Base-by-base conservation (phyloP, 2,113 vertebrate species). In the Rhea pennata region DNA sequence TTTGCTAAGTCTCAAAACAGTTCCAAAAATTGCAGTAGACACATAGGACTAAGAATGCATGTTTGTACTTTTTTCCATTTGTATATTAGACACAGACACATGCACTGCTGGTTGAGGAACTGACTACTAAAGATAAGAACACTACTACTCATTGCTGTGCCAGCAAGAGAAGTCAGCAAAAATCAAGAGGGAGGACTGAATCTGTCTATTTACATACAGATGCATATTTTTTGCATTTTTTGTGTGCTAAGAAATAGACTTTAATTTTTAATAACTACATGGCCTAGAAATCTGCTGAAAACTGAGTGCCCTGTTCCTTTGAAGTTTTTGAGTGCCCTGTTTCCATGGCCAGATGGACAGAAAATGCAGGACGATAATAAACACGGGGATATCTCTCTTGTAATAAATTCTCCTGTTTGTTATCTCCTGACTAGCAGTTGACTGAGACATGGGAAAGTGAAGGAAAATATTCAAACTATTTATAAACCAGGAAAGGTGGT, bases 391-490 rank as follows among this genome's bases (percentile, higher is more conserved):
- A 72, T 5, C 48, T 61, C 31, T 81, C 66, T 88, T 87, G 48
- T 26, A 64, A 61, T 88, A 75, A 51, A 40, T 76, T 61, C 59
- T 27, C 19, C 19, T 8, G 22, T 26, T 88, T 88, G 5, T 65
- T 90, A 79, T 92, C 64, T 83, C 39, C 71, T 67, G 17, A 87
- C n/a, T 62, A 72, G 48, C 56, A 84, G 27, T 81, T 4, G 3
- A n/a, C 64, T 44, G 44, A 44, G 44, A 70, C 53, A 86, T 29
- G 61, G 53, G 67, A 93, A 94, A 86, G 33, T 77, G 33, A 92
- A 73, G 36, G 59, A 66, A 94, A 88, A 17, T 73, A 84, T 76
- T 56, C 82, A 58, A 94, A 66, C 61, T 95, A 44, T 92, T 94
- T 77, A 62, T 42, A 17, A 6, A 65, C 31, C 20, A 75, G 69